Percentiles rank a stretch among this genome's conserved stretches.
Evolutionary conservation across 1,140 invertebrate species (phyloP).

Genomic region (Bombus consobrinus): DNA sequence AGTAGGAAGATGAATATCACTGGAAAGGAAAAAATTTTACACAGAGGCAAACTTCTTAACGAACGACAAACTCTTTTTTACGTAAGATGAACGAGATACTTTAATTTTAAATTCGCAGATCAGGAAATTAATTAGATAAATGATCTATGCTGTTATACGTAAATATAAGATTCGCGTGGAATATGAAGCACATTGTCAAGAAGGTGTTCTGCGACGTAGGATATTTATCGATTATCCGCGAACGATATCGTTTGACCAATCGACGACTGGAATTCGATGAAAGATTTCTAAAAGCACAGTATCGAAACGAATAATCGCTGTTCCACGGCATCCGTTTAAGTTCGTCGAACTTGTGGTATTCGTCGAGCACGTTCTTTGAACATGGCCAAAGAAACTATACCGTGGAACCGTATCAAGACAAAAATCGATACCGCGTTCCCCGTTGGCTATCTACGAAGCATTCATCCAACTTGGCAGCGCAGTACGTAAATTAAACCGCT

Average conservation of each 20-base stretch:
- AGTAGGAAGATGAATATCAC: not conserved
- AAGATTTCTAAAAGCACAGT: not conserved
- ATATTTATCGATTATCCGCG: not conserved
- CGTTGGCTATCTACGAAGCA: constrained; percentile 40
- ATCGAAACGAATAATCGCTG: not conserved
- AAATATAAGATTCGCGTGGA: too few species aligned
- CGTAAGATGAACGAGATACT: too few species aligned
- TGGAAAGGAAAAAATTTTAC: not conserved
- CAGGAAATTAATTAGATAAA: too few species aligned
- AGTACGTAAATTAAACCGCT: constrained; percentile 53
- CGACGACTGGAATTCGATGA: not conserved
- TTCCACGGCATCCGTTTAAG: constrained; percentile 23
- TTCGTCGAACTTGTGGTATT: constrained; percentile 48
- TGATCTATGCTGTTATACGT: too few species aligned
- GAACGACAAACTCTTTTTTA: not conserved
- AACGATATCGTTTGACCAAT: not conserved
- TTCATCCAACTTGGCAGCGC: not conserved
- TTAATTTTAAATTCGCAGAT: too few species aligned
- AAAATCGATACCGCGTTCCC: constrained; percentile 60
- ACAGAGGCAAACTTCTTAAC: not conserved
- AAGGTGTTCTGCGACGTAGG: too few species aligned
- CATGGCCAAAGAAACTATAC: constrained; percentile 58
- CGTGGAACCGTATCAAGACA: constrained; percentile 55
- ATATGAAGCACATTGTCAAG: too few species aligned
- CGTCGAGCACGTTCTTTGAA: constrained; percentile 22